These are phyloP conservation scores for Poicephalus meyeri DNA, from an alignment of 2,113 vertebrate species.

Conservation along the genomic window DNA sequence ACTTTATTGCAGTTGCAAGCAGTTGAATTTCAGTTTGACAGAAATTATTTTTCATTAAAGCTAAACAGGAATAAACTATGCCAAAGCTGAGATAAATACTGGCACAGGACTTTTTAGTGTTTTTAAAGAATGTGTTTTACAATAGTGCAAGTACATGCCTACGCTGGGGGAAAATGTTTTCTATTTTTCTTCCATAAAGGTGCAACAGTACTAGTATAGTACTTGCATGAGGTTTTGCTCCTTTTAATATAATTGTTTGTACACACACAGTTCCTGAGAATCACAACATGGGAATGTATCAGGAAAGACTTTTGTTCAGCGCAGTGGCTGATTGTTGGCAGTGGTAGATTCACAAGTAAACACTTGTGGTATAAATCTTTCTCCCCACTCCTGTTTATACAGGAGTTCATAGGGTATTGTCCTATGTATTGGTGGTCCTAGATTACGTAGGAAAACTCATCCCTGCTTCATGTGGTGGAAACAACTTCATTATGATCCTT, in stretches of 20 bases:
- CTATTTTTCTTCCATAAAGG: background rate
- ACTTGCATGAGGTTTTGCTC: background rate
- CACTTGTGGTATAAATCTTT: background rate
- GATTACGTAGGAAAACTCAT: background rate
- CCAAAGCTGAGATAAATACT: background rate
- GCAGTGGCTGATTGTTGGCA: background rate
- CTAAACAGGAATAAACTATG: background rate
- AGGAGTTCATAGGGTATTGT: background rate
- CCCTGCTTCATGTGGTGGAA: background rate
- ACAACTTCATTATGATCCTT: background rate
- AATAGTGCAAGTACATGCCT: background rate
- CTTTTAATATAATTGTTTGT: background rate
- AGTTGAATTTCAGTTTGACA: background rate
- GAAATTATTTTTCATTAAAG: constrained; percentile 2
- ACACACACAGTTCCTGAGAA: background rate
- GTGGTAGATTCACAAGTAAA: background rate
- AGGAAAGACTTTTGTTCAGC: background rate
- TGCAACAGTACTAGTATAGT: background rate
- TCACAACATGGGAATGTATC: background rate
- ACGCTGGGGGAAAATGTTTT: background rate
- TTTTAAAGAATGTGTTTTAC: background rate
- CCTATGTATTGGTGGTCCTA: background rate
- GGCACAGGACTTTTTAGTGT: background rate
- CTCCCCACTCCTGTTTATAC: background rate
- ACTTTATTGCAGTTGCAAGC: background rate